Evolutionary conservation across 2,113 vertebrate genomes (phyloP).

Genomic region (Gopherus evgoodei): DNA sequence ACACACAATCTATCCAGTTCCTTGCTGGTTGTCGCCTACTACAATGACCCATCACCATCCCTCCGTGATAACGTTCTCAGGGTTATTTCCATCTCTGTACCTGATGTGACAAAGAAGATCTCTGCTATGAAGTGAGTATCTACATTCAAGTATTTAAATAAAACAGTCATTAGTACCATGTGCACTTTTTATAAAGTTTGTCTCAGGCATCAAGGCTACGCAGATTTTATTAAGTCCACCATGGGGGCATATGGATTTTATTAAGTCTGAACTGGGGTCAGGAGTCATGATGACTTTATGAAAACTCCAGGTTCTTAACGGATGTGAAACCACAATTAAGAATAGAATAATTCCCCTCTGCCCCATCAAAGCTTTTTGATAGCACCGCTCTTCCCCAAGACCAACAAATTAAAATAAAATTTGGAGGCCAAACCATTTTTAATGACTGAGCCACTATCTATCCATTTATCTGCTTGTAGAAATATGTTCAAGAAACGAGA

Average conservation of each 20-base stretch:
- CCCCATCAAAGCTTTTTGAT: not conserved
- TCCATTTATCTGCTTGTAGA: not conserved
- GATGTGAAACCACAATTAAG: not conserved
- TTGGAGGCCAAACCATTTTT: not conserved
- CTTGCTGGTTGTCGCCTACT: not conserved
- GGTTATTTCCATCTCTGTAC: not conserved
- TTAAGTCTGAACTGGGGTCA: not conserved
- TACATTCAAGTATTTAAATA: not conserved
- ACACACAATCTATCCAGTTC: not conserved
- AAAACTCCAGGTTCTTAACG: fast-evolving
- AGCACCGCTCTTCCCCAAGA: not conserved
- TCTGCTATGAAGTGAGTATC: not conserved
- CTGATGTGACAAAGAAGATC: not conserved
- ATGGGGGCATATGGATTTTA: not conserved
- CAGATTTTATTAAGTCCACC: not conserved
- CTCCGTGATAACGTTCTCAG: not conserved
- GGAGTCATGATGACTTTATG: not conserved
- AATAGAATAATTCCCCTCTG: not conserved
- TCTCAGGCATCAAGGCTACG: not conserved
- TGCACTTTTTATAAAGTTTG: not conserved
- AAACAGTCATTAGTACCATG: not conserved
- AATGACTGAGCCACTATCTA: not conserved
- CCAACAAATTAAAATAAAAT: not conserved
- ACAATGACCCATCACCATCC: not conserved
- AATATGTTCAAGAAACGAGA: fast-evolving